phyloP scores from a whole-genome alignment of 2,888 invertebrate genomes.

The Caenorhabditis uteleia region DNA sequence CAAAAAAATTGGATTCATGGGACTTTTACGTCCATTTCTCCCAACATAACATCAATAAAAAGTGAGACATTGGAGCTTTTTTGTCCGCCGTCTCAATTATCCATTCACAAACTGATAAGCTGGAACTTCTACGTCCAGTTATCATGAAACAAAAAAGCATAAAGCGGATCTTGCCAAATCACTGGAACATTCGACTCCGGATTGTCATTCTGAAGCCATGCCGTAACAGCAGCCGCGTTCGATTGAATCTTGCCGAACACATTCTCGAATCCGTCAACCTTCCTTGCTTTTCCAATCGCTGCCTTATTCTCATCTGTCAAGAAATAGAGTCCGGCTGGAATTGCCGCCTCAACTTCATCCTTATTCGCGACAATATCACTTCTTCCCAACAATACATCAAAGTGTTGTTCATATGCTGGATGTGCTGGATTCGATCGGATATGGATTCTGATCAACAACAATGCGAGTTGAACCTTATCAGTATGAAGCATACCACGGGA shows the following conservation, averaged over 20 bases:
- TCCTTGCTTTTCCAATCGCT: slow-evolving; percentile 29
- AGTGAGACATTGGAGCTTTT: too few relatives aligned
- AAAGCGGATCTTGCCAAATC: slow-evolving; percentile 56
- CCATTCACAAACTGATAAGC: too few relatives aligned
- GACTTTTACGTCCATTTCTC: too few relatives aligned
- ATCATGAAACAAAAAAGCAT: too few relatives aligned
- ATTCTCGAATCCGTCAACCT: slow-evolving; percentile 46
- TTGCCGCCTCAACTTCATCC: slow-evolving; percentile 17
- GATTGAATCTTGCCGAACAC: slow-evolving; percentile 34
- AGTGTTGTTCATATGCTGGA: slow-evolving; percentile 84
- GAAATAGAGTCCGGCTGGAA: slow-evolving; percentile 37
- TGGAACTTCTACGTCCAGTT: too few relatives aligned
- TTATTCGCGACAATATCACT: slow-evolving; percentile 32
- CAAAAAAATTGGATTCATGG: too few relatives aligned
- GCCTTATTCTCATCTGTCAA: slow-evolving; percentile 32
- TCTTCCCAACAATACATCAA: slow-evolving; percentile 74
- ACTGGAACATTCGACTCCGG: slow-evolving; percentile 65
- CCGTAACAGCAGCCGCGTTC: slow-evolving; percentile 36
- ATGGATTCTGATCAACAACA: slow-evolving; percentile 93
- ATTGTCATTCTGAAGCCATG: slow-evolving; percentile 60
- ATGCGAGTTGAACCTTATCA: slow-evolving; percentile 90
- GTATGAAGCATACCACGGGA: slow-evolving; percentile 97
- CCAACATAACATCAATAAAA: too few relatives aligned
- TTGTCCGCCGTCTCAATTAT: too few relatives aligned
- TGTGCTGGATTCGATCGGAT: slow-evolving; percentile 86